Evolutionary conservation across 2,888 invertebrate species (phyloP).

Genomic region (Machimus atricapillus): DNA sequence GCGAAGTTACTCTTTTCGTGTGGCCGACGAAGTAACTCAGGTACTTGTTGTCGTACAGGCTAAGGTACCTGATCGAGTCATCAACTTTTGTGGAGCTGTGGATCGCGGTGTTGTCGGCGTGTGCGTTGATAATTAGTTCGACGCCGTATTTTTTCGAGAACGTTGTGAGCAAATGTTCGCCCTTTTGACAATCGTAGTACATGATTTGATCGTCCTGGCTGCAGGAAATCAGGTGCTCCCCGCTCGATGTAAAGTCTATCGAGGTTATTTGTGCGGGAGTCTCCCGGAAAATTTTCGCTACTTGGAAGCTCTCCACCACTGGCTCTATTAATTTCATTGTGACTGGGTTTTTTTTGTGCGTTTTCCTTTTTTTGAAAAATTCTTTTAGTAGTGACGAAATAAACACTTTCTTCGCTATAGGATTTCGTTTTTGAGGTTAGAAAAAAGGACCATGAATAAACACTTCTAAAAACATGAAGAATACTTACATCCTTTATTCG

Average conservation of each 20-base stretch:
- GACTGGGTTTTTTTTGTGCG: not conserved
- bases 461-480: too few relatives aligned
- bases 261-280: constrained; percentile 98
- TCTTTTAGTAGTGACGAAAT: not conserved
- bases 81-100: constrained; percentile 99
- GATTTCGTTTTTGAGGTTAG: too few relatives aligned
- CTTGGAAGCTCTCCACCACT: constrained; percentile 94
- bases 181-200: constrained; percentile 98
- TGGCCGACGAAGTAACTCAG: constrained; percentile 98
- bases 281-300: constrained; percentile 97
- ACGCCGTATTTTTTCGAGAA: constrained; percentile 99
- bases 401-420: not conserved
- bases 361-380: not conserved
- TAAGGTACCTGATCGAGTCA: constrained; percentile 96
- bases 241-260: constrained; percentile 95
- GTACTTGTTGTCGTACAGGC: constrained; percentile 99
- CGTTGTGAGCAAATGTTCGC: constrained; percentile 93
- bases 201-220: constrained; percentile 99
- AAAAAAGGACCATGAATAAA: too few relatives aligned
- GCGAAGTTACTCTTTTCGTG: constrained; percentile 94
- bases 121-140: constrained; percentile 97
- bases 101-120: constrained; percentile 95
- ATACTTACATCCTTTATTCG: too few relatives aligned
- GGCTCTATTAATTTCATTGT: constrained; percentile 80
- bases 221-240: constrained; percentile 95